phyloP scores from a whole-genome alignment of 2,113 vertebrate genomes.

The Psophia crepitans region DNA sequence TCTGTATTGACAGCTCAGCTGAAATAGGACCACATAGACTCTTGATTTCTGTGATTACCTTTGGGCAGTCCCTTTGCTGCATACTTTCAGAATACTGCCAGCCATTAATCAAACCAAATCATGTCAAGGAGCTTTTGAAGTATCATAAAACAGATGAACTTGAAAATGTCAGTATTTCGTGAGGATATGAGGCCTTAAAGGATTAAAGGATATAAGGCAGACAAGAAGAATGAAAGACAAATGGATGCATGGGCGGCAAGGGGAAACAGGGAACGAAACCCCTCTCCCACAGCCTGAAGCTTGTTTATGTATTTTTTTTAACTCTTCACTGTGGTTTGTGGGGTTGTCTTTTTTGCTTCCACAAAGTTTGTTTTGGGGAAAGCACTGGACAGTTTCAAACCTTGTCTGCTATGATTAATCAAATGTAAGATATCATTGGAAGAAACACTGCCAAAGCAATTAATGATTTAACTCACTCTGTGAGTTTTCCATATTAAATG shows the following conservation, averaged over 20 bases:
- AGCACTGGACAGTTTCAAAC: background rate
- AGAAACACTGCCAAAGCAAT: slow-evolving; percentile 63
- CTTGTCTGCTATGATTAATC: slow-evolving; percentile 35
- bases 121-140: slow-evolving; percentile 1
- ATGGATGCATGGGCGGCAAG: fast-evolving
- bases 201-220: background rate
- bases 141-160: background rate
- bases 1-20: background rate
- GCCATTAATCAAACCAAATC: slow-evolving; percentile 7
- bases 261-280: background rate
- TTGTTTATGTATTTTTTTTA: background rate
- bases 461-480: slow-evolving; percentile 62
- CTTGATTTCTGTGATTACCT: background rate
- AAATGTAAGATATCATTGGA: slow-evolving; percentile 35
- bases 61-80: background rate
- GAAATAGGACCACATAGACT: background rate
- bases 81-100: background rate
- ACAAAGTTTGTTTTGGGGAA: background rate
- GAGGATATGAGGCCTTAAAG: background rate
- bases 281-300: background rate
- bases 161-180: background rate
- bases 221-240: background rate
- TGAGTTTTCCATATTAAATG: slow-evolving; percentile 72
- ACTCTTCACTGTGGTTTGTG: fast-evolving
- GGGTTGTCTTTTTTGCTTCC: background rate